Percentiles rank a stretch among this genome's conserved stretches.
These are phyloP conservation scores for Diplolepis rosae DNA, from an alignment of 2,888 invertebrate species.

Conservation along the genomic window DNA sequence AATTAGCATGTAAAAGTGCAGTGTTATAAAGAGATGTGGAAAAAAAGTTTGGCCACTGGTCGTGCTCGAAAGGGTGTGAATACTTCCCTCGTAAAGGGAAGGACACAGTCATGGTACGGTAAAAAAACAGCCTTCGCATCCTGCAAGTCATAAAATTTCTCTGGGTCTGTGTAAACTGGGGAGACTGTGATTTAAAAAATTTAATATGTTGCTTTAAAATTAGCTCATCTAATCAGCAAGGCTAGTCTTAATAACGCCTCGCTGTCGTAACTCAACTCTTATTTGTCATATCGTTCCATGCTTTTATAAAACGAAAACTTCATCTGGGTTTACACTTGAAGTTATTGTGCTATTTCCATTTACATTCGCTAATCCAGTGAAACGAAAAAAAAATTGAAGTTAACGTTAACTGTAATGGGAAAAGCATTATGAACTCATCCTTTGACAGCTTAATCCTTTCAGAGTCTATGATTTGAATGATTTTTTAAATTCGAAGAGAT, in stretches of 20 bases:
- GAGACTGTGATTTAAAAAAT: background rate
- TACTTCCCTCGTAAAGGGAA: constrained; percentile 7
- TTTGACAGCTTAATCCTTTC: background rate
- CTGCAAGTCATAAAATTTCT: constrained; percentile 30
- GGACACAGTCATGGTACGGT: background rate
- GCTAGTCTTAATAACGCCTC: background rate
- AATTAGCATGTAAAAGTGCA: constrained; percentile 62
- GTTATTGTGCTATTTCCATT: background rate
- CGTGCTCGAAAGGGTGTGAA: background rate
- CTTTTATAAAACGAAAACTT: too few relatives aligned
- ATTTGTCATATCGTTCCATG: background rate
- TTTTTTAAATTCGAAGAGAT: background rate
- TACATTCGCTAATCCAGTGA: background rate
- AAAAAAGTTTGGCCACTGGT: constrained; percentile 16
- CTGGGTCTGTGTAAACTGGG: constrained; percentile 5
- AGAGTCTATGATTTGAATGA: background rate
- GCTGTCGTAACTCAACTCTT: too few relatives aligned
- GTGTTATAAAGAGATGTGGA: constrained; percentile 26
- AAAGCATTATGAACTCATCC: background rate
- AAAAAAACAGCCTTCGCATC: background rate
- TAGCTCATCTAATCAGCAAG: background rate
- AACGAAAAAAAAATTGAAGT: background rate
- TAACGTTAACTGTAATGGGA: background rate
- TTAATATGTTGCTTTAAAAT: constrained; percentile 34
- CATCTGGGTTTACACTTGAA: background rate